Base-by-base conservation (phyloP, 2,888 invertebrate genomes). In the Pharmacophagus antenor region DNA sequence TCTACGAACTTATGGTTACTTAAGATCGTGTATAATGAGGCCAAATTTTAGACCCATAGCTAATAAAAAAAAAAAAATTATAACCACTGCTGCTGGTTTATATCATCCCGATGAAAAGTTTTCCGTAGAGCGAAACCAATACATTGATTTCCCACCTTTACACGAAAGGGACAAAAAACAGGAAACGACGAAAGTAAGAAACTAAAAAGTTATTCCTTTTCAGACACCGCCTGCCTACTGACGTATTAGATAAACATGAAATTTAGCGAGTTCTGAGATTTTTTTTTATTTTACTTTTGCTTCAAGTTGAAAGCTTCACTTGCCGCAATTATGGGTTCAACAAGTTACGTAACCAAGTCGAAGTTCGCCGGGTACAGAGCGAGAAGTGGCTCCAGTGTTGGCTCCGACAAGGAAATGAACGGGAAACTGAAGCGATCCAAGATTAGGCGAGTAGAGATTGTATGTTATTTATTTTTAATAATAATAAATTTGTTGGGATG, bases 371-470 rank as follows among this genome's bases (percentile, higher is more conserved):
- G 82, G 55, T 88, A 82, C 61, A 77, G 83, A 68, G 78, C 76
- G 23, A 89, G 88, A 68, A 88, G 88, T 65, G 89, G 86, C 10
- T 89, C 89, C 52, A 88, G 86, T 70, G 82, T 70, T 5, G 87
- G 88, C 1, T 87, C 87, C 2, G 91, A 91, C 61, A 91, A 87
- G 63, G 91, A 91, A 62, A 85, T 86, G 79, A 85, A 82, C 65
- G 88, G 84, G 21, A 91, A 90, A 62, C 71, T 88, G 62, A 82
- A 84, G 58, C 79, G 84, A 42, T 75, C 77, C 10, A 90, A 90
- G 74, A 82, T 89, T 62, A 80, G 88, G 90, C 79, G 72, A 76
- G 76, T 71, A 62, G 27, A 47, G 37, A 44, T 50, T 15, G 8
- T 31, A 10, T 27, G 7, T 8, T 27, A 1, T 27, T 1, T 27